A percentile compares a stretch with the other conserved stretches of the same genome.
Evolutionary conservation across 2,797 vertebrate genomes (phyloP).

Genomic region (Garrulus glandarius): DNA sequence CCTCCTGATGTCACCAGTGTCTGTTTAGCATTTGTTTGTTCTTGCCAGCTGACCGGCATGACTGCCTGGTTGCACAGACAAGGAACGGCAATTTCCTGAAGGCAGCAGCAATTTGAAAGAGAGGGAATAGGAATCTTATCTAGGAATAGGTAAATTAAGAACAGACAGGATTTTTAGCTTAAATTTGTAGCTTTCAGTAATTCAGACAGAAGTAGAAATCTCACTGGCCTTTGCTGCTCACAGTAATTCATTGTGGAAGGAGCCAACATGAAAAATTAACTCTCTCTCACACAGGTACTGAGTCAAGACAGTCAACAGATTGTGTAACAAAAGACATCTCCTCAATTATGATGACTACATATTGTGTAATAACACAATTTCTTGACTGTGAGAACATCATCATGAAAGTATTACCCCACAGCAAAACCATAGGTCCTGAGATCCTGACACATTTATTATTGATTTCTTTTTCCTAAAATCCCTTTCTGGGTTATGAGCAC

Average conservation of each 20-base stretch:
- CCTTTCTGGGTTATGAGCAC: neutral
- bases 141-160: neutral
- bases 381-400: constrained; percentile 1
- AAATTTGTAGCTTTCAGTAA: neutral
- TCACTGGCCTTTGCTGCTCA: neutral
- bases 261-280: neutral
- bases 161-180: neutral
- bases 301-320: constrained; percentile 4
- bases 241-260: neutral
- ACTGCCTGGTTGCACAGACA: neutral
- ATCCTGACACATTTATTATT: neutral
- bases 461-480: neutral
- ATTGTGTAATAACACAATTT: constrained; percentile 25
- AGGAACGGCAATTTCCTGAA: neutral
- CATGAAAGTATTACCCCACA: constrained; percentile 8
- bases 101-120: neutral
- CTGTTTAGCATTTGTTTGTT: neutral
- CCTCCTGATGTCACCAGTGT: neutral
- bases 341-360: neutral
- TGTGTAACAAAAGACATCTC: constrained; percentile 16
- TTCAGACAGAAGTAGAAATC: neutral
- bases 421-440: neutral
- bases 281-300: neutral
- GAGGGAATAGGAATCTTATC: neutral
- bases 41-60: neutral